These are phyloP conservation scores for Charaxes varanes DNA, from an alignment of 1,140 invertebrate genomes.

Conservation along the genomic window DNA sequence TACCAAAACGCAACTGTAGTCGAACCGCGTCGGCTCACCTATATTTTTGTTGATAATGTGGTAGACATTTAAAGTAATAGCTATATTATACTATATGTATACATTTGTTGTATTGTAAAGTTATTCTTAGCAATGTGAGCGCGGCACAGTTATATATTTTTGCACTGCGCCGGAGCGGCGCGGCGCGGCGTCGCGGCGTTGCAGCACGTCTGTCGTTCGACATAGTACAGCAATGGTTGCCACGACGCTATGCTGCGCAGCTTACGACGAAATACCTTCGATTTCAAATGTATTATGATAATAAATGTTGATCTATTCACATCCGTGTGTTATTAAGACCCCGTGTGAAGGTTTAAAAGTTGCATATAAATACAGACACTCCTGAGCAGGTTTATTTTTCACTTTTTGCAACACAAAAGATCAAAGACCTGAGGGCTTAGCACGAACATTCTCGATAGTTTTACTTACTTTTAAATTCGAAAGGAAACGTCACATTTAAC, in stretches of 20 bases:
- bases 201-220: no score
- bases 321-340: slow-evolving; percentile 18
- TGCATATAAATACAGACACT: no score
- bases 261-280: slow-evolving; percentile 28
- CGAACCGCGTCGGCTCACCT: slow-evolving; percentile 12
- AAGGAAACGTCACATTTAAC: no score
- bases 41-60: slow-evolving; percentile 35
- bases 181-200: slow-evolving; percentile 4
- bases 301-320: slow-evolving; percentile 63
- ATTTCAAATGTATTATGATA: slow-evolving; percentile 52
- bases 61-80: slow-evolving; percentile 34
- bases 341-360: no score
- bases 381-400: no score
- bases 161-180: slow-evolving; percentile 35
- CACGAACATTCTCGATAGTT: no score
- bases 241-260: slow-evolving; percentile 2
- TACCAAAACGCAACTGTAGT: no score
- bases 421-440: no score
- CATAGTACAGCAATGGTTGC: no score
- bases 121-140: slow-evolving; percentile 28
- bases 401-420: no score
- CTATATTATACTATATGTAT: slow-evolving; percentile 33
- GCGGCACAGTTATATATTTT: slow-evolving; percentile 63
- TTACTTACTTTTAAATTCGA: no score
- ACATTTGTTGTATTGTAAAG: slow-evolving; percentile 47